Conservation (phyloP, 2,888 invertebrate genomes). For the Luperina nickerlii region DNA sequence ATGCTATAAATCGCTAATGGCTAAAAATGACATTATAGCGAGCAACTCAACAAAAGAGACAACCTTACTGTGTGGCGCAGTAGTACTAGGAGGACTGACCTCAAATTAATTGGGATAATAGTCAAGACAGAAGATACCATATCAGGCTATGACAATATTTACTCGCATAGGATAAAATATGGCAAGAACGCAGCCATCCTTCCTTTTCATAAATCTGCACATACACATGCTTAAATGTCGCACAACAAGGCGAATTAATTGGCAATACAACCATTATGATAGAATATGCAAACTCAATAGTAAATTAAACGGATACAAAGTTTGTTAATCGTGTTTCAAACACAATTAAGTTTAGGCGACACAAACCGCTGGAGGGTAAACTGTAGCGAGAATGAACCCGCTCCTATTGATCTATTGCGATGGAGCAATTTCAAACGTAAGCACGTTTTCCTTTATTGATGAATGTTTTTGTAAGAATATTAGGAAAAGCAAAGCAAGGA, state of each 20-base stretch:
- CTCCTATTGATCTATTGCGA: slow-evolving; percentile 46
- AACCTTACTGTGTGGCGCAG: too few relatives aligned
- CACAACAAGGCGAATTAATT: slow-evolving; percentile 26
- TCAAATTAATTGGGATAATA: not conserved
- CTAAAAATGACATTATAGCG: not conserved
- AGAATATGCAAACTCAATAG: slow-evolving; percentile 51
- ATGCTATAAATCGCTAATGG: not conserved
- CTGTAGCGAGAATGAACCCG: slow-evolving; percentile 11
- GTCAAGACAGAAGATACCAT: not conserved
- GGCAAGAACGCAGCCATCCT: not conserved
- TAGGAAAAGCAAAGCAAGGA: not conserved
- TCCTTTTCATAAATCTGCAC: not conserved
- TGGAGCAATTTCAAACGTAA: slow-evolving; percentile 40
- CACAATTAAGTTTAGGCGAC: slow-evolving; percentile 53
- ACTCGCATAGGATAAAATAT: not conserved
- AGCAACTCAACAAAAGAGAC: not conserved
- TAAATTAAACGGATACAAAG: slow-evolving; percentile 49
- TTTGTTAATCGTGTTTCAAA: slow-evolving; percentile 59
- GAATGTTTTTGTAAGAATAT: slow-evolving; percentile 4
- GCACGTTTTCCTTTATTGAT: slow-evolving; percentile 1
- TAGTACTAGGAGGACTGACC: not conserved
- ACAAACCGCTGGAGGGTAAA: slow-evolving; percentile 34
- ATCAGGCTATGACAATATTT: not conserved
- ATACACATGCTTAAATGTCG: not conserved
- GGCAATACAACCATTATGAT: slow-evolving; percentile 38